Conservation (phyloP, 2,113 vertebrate genomes). For the Ellobius talpinus region DNA sequence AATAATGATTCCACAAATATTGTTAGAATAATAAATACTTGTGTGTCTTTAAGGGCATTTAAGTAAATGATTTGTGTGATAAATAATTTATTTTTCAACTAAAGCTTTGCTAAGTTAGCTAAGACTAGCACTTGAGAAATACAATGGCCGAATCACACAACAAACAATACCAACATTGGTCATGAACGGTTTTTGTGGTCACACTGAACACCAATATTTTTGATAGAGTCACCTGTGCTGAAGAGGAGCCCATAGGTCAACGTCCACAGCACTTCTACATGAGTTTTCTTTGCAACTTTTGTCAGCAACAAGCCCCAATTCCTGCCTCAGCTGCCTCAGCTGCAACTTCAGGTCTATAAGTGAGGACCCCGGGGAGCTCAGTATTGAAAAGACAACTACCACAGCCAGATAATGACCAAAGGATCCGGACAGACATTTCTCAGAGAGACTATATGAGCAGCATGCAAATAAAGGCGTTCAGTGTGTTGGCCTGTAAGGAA, state of each 20-base stretch:
- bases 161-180: not conserved
- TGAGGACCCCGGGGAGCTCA: not conserved
- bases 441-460: not conserved
- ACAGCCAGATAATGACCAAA: not conserved
- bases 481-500: not conserved
- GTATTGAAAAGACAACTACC: not conserved
- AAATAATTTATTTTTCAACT: not conserved
- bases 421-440: not conserved
- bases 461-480: not conserved
- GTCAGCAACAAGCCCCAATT: not conserved
- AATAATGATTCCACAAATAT: not conserved
- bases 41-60: not conserved
- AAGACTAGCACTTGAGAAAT: not conserved
- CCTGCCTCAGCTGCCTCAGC: not conserved
- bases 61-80: constrained; percentile 44
- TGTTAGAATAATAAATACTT: constrained; percentile 44
- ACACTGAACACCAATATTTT: not conserved
- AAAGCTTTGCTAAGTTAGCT: not conserved
- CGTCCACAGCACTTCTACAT: not conserved
- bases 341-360: not conserved
- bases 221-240: not conserved
- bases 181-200: not conserved
- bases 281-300: constrained; percentile 24
- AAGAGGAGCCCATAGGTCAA: not conserved
- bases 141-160: not conserved